Base-by-base conservation (phyloP, 1,140 invertebrate species). In the Micrasema longulum region DNA sequence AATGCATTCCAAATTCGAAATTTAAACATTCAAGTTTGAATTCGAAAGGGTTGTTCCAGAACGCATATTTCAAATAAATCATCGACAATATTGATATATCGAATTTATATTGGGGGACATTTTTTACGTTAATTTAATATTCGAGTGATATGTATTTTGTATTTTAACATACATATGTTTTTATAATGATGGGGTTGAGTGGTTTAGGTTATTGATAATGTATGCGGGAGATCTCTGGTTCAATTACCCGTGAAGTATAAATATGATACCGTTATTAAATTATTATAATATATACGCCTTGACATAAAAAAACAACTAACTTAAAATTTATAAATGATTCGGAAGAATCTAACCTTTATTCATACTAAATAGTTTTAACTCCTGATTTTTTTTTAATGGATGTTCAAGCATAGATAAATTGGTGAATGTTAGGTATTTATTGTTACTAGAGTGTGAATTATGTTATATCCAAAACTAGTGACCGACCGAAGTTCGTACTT, bases 31-130 rank as follows among this genome's bases (percentile, higher is more conserved):
- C 12, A 57, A 55, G 36, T 36, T 57, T 18, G n/a, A 36, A 57
- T 57, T 57, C 53, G 18, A 14, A 57, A 57, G 53, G 53, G 53
- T 57, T 57, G 53, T 38, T 38, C 23, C 22, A 36, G 53, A 36
- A 38, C 26, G 31, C 23, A 57, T 36, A 57, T 11, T 18, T 20
- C 53, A 57, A 57, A 57, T 57, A 57, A 57, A 57, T 57, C 53
- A 57, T 57, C 31, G 53, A 57, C 16, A 57, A 57, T 57, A 57
- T 57, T 57, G 53, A 57, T 57, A 57, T 57, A 57, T 57, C 53
- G 53, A 35, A 18, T 22, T 52, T 52, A 20, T 22, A 52, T 52
- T 10, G 48, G 43, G 48, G 48, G 48, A 52, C 48, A 52, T 7
- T 22, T 52, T 52, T 52, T 20, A 12, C 4, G n/a, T n/a, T n/a